Conservation (phyloP, 2,113 vertebrate genomes). For the Pitta sordida region DNA sequence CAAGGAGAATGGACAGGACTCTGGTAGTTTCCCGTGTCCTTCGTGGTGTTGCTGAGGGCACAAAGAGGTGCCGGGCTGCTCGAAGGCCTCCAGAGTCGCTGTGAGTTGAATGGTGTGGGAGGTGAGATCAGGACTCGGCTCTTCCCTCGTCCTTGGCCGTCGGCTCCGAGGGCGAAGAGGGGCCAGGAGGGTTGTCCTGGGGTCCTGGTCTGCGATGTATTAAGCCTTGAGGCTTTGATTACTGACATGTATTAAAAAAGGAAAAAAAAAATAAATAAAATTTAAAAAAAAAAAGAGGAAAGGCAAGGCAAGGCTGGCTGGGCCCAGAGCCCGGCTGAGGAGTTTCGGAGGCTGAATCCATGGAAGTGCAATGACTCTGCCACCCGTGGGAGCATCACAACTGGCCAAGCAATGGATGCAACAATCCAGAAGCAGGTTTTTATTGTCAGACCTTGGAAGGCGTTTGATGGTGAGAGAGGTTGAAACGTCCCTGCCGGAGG, state of each 20-base stretch:
- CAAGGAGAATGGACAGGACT: constrained; percentile 5
- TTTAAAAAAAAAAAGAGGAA: neutral
- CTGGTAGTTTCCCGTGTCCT: constrained; percentile 7
- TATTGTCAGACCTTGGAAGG: neutral
- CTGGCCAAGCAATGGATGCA: neutral
- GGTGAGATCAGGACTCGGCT: neutral
- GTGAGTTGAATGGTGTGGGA: neutral
- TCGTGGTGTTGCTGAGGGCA: neutral
- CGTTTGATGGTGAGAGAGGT: constrained; percentile 24
- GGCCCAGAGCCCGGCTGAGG: neutral
- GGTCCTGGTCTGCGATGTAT: neutral
- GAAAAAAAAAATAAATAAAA: no score
- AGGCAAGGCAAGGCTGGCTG: neutral
- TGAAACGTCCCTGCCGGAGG: fast-evolving
- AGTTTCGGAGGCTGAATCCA: neutral
- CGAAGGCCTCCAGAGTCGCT: neutral
- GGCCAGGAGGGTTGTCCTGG: neutral
- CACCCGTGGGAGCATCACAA: neutral
- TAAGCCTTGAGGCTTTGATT: constrained; percentile 32
- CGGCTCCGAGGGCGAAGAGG: neutral
- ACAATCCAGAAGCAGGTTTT: neutral
- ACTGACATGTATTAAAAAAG: neutral
- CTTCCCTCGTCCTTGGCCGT: neutral
- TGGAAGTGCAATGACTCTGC: constrained; percentile 26
- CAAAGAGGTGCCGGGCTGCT: neutral